Conservation (phyloP, 2,113 vertebrate genomes). For the Dicrurus megarhynchus region DNA sequence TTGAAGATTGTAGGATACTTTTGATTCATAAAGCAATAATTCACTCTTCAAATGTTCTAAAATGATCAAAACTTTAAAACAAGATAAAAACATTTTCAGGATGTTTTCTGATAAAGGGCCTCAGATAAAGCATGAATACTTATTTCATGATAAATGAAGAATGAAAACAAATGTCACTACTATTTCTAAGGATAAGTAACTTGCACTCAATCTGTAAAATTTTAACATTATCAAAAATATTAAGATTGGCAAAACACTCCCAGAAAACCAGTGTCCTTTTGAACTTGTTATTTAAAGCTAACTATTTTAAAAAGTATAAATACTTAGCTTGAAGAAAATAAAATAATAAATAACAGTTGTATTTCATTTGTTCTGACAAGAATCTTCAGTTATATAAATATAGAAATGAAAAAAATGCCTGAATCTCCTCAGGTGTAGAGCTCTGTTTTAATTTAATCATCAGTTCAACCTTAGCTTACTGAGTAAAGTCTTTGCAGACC, state of each 20-base stretch:
- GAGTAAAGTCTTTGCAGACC: background rate
- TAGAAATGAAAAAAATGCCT: background rate
- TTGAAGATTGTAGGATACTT: background rate
- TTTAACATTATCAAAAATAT: background rate
- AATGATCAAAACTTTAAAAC: background rate
- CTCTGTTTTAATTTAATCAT: background rate
- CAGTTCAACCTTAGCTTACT: background rate
- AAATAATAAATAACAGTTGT: background rate
- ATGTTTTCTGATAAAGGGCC: background rate
- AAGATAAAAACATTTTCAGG: background rate
- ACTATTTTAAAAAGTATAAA: background rate
- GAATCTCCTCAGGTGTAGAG: background rate
- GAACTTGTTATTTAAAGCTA: background rate
- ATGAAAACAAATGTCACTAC: background rate
- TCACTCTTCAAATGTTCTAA: background rate
- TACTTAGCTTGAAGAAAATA: background rate
- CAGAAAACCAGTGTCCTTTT: background rate
- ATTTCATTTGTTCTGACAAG: background rate
- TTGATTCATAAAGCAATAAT: background rate
- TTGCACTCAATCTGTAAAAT: background rate
- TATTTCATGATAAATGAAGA: background rate
- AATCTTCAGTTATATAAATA: background rate
- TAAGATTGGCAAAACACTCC: background rate
- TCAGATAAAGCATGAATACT: background rate
- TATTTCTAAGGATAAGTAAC: background rate